Evolutionary conservation across 1,140 invertebrate genomes (phyloP).

Genomic region (Cyclina sinensis): DNA sequence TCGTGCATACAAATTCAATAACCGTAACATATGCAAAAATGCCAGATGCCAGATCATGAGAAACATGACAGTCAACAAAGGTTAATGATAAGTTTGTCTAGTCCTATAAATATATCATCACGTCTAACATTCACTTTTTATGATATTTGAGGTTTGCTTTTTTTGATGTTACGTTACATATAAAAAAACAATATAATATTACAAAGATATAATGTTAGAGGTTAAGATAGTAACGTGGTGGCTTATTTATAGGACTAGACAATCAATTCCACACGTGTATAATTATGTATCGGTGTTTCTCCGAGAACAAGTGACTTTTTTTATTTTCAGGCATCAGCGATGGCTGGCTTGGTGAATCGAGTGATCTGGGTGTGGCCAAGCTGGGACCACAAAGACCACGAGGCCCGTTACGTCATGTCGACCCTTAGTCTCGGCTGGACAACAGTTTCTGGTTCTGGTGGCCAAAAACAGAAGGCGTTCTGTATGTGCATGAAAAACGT

Average conservation of each 20-base stretch:
- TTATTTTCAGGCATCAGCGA: conserved; percentile 74
- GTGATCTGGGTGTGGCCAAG: conserved; percentile 81
- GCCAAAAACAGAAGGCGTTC: conserved; percentile 38
- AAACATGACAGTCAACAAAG: no score
- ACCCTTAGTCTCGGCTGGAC: conserved; percentile 55
- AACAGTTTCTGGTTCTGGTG: neutral
- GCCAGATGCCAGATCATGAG: no score
- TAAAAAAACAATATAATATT: neutral
- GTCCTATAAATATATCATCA: no score
- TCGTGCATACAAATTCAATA: no score
- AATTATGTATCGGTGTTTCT: no score
- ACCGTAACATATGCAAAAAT: no score
- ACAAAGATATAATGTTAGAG: neutral
- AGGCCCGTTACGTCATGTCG: neutral
- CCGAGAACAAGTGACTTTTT: neutral
- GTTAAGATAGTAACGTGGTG: no score
- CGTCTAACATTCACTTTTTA: no score
- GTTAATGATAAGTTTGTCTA: no score
- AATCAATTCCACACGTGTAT: no score
- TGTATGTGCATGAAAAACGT: conserved; percentile 65
- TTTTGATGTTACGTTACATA: no score
- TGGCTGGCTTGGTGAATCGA: conserved; percentile 76
- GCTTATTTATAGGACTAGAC: neutral
- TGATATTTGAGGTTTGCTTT: no score
- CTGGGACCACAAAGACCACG: conserved; percentile 74